phyloP scores from a whole-genome alignment of 2,113 vertebrate genomes.

The Cromileptes altivelis region DNA sequence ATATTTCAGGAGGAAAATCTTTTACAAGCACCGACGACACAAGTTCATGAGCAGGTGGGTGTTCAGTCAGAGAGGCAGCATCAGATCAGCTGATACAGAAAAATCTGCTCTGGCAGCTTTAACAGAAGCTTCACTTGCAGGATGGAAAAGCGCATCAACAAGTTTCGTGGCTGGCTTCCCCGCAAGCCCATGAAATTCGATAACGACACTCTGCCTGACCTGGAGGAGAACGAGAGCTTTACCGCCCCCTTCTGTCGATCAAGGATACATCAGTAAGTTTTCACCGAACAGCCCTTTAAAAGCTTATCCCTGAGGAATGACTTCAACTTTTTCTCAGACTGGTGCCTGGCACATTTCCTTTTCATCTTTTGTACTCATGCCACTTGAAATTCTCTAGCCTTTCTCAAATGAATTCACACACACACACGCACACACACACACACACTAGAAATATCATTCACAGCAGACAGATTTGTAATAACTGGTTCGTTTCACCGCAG shows the following conservation, averaged over 20 bases:
- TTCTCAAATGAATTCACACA: background rate
- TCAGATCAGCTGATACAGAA: background rate
- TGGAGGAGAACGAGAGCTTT: slow-evolving; percentile 96
- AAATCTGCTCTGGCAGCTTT: background rate
- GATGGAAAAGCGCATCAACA: slow-evolving; percentile 96
- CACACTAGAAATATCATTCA: background rate
- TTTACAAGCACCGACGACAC: slow-evolving; percentile 93
- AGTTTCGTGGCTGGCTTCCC: slow-evolving; percentile 94
- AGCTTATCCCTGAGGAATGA: background rate
- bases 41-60: slow-evolving; percentile 96
- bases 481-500: slow-evolving; percentile 78
- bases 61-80: background rate
- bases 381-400: background rate
- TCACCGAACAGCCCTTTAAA: background rate
- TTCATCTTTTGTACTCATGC: slow-evolving; percentile 15
- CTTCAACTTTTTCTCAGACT: background rate
- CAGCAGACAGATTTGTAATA: slow-evolving; percentile 19
- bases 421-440: background rate
- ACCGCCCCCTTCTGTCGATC: slow-evolving; percentile 97
- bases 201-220: slow-evolving; percentile 92
- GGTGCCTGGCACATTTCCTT: background rate
- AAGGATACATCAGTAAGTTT: slow-evolving; percentile 95
- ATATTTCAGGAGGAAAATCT: slow-evolving; percentile 96
- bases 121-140: slow-evolving; percentile 72
- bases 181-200: slow-evolving; percentile 95